A percentile compares a stretch with the other conserved stretches of the same genome.
These are phyloP conservation scores for Leptinotarsa peninsularis DNA, from an alignment of 2,888 invertebrate species.

Conservation along the genomic window DNA sequence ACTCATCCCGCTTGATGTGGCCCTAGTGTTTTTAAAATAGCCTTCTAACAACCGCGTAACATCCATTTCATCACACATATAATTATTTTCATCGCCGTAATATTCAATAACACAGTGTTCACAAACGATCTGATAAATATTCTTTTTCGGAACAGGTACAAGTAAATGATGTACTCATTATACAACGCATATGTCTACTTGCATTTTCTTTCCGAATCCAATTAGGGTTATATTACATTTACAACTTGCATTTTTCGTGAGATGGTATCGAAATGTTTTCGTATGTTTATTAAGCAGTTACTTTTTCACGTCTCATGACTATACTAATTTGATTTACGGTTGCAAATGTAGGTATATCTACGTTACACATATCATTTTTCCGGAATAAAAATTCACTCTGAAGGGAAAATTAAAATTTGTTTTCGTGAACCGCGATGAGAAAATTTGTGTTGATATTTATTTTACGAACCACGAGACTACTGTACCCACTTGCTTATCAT, in stretches of 20 bases:
- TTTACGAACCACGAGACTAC: too few species aligned
- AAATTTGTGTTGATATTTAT: too few species aligned
- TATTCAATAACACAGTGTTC: constrained; percentile 26
- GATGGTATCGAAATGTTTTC: constrained; percentile 10
- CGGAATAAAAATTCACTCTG: too few species aligned
- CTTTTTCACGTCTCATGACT: neutral
- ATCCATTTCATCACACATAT: constrained; percentile 52
- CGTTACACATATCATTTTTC: too few species aligned
- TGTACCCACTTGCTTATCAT: too few species aligned
- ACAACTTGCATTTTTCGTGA: constrained; percentile 42
- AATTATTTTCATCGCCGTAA: constrained; percentile 37
- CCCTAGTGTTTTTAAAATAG: constrained; percentile 54
- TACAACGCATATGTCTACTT: constrained; percentile 44
- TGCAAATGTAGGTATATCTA: too few species aligned
- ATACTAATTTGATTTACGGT: too few species aligned
- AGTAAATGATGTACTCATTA: constrained; percentile 43
- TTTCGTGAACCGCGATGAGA: too few species aligned
- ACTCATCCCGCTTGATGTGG: constrained; percentile 47
- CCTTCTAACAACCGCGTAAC: constrained; percentile 46
- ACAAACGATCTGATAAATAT: constrained; percentile 52
- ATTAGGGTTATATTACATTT: constrained; percentile 36
- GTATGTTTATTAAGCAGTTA: neutral
- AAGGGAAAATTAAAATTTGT: too few species aligned
- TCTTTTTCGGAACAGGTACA: constrained; percentile 20
- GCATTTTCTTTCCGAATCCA: constrained; percentile 42